Evolutionary conservation across 2,113 vertebrate genomes (phyloP).

Genomic region (Plectropomus leopardus): DNA sequence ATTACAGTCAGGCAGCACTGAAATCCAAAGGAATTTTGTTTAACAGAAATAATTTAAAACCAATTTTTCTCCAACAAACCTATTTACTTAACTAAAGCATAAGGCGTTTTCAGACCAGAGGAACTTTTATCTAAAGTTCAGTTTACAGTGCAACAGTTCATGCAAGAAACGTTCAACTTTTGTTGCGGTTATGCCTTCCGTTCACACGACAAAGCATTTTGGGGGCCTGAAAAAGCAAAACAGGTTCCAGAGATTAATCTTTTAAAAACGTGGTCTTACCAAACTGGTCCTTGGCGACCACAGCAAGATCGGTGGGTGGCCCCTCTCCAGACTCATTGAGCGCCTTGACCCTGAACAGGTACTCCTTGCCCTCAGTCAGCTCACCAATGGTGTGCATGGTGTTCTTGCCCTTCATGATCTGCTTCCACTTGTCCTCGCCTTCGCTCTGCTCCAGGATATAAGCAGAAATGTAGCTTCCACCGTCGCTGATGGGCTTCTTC

Average conservation of each 20-base stretch:
- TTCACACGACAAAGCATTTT: no score
- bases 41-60: not conserved
- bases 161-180: no score
- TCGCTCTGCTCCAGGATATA: constrained; percentile 91
- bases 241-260: no score
- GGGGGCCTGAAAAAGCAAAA: no score
- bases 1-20: constrained; percentile 94
- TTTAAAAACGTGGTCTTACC: no score
- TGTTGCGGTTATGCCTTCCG: no score
- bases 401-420: constrained; percentile 90
- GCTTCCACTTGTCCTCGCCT: constrained; percentile 92
- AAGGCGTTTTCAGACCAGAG: no score
- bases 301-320: constrained; percentile 89
- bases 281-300: constrained; percentile 93
- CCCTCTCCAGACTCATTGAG: constrained; percentile 95
- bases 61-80: not conserved
- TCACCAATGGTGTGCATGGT: constrained; percentile 88
- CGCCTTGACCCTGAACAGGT: constrained; percentile 93
- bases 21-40: constrained; percentile 10
- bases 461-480: constrained; percentile 92
- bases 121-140: no score
- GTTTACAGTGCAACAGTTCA: no score
- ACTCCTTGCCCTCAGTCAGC: constrained; percentile 93
- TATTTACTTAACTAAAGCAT: not conserved
- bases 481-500: constrained; percentile 96